phyloP scores from a whole-genome alignment of 2,113 vertebrate genomes.

The Macroglossus sobrinus region DNA sequence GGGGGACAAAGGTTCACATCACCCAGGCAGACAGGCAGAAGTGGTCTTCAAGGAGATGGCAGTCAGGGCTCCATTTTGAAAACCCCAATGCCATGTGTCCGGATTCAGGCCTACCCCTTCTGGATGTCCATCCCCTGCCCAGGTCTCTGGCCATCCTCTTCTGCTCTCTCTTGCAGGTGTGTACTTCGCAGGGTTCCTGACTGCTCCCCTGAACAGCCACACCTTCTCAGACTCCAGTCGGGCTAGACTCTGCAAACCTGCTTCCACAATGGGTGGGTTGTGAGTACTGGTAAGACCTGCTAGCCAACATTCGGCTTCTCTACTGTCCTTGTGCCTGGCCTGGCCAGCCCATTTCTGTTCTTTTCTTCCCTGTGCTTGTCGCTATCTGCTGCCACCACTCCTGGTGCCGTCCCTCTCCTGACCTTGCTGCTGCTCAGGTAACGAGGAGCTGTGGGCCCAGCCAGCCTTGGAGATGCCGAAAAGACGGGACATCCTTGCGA shows the following conservation, averaged over 20 bases:
- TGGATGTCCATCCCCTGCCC: fast-evolving
- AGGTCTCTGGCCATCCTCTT: conserved; percentile 54
- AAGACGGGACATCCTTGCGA: conserved; percentile 99
- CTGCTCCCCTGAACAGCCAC: conserved; percentile 22
- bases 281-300: conserved; percentile 90
- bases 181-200: conserved; percentile 73
- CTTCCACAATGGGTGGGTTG: conserved; percentile 93
- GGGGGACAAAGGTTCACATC: not conserved
- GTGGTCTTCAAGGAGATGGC: not conserved
- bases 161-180: conserved; percentile 80
- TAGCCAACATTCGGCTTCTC: conserved; percentile 67
- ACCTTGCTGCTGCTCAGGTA: conserved; percentile 89
- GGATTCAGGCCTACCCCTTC: not conserved
- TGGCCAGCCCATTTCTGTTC: conserved; percentile 82
- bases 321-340: conserved; percentile 70
- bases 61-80: not conserved
- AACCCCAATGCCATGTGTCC: fast-evolving
- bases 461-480: conserved; percentile 99
- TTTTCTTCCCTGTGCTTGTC: conserved; percentile 79
- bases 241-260: conserved; percentile 84
- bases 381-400: conserved; percentile 70
- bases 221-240: conserved; percentile 60
- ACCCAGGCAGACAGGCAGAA: not conserved
- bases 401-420: conserved; percentile 60
- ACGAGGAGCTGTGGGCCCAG: conserved; percentile 96